phyloP scores from a whole-genome alignment of 2,888 invertebrate species.

The Notodonta ziczac region DNA sequence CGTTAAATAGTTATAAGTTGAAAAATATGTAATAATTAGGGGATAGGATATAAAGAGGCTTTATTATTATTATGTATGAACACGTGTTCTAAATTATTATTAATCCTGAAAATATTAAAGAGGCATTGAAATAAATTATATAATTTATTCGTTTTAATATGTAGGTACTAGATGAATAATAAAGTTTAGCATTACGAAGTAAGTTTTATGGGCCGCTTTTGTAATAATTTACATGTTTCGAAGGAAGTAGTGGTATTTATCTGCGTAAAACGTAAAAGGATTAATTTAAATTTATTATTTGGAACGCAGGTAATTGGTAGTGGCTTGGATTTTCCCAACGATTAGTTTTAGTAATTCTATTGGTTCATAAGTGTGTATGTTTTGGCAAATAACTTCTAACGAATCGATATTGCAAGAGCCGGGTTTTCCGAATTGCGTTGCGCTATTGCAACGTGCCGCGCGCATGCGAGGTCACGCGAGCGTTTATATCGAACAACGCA shows the following conservation, averaged over 20 bases:
- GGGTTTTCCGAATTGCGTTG: slow-evolving; percentile 76
- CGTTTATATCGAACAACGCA: slow-evolving; percentile 36
- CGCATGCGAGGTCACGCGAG: slow-evolving; percentile 57
- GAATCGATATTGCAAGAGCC: slow-evolving; percentile 62
- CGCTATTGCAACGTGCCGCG: slow-evolving; percentile 59
- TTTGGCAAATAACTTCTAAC: slow-evolving; percentile 46
- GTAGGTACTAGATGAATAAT: too few relatives aligned
- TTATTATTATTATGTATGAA: too few relatives aligned
- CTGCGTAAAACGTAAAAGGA: neutral
- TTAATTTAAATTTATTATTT: neutral
- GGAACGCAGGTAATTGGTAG: neutral
- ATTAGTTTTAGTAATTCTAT: slow-evolving; percentile 19
- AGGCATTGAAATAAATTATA: too few relatives aligned
- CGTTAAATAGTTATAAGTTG: too few relatives aligned
- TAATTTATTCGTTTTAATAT: too few relatives aligned
- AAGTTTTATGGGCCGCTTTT: too few relatives aligned
- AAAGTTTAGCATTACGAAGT: too few relatives aligned
- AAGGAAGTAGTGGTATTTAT: neutral
- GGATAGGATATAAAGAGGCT: neutral
- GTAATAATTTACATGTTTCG: neutral
- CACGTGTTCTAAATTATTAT: too few relatives aligned
- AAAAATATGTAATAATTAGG: too few relatives aligned
- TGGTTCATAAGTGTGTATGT: slow-evolving; percentile 30
- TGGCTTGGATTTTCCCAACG: slow-evolving; percentile 26
- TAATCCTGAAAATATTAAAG: too few relatives aligned